A percentile compares a stretch with the other conserved stretches of the same genome.
Conservation (phyloP, 1,140 invertebrate species). For the Atta colombica region DNA sequence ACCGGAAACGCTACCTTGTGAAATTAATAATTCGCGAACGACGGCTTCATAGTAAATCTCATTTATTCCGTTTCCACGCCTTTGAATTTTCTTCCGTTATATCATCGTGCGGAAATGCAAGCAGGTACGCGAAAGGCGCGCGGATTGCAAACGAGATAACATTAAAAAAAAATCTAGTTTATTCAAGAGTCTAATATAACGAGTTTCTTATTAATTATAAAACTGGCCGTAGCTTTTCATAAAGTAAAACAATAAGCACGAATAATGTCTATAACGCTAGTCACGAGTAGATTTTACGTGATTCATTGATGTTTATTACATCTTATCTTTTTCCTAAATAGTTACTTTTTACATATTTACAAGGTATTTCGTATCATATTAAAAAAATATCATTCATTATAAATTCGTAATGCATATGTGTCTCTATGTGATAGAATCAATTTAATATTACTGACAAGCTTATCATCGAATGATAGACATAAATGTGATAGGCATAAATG, state of each 20-base stretch:
- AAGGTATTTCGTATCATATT: too few species aligned
- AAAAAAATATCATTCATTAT: too few species aligned
- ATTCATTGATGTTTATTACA: conserved; percentile 2
- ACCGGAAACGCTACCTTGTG: conserved; percentile 36
- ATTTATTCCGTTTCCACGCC: conserved; percentile 38
- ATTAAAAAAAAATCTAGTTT: conserved; percentile 13
- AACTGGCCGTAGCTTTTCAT: background rate
- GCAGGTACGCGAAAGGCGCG: conserved; percentile 12
- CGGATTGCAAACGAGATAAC: conserved; percentile 18
- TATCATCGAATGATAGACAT: too few species aligned
- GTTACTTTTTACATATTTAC: background rate
- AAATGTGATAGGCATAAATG: too few species aligned
- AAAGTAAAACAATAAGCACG: conserved; percentile 14
- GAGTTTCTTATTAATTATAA: conserved; percentile 37
- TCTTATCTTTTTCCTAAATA: background rate
- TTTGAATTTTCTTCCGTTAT: conserved; percentile 29
- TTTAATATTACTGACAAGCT: too few species aligned
- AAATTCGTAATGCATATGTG: too few species aligned
- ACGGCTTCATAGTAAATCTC: conserved; percentile 42
- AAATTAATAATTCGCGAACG: conserved; percentile 56
- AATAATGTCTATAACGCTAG: background rate
- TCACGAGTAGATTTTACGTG: background rate
- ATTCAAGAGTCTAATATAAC: conserved; percentile 32
- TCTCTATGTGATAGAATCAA: too few species aligned
- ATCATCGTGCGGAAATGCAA: background rate